Evolutionary conservation across 2,888 invertebrate genomes (phyloP).

Genomic region (Caenorhabditis wallacei): DNA sequence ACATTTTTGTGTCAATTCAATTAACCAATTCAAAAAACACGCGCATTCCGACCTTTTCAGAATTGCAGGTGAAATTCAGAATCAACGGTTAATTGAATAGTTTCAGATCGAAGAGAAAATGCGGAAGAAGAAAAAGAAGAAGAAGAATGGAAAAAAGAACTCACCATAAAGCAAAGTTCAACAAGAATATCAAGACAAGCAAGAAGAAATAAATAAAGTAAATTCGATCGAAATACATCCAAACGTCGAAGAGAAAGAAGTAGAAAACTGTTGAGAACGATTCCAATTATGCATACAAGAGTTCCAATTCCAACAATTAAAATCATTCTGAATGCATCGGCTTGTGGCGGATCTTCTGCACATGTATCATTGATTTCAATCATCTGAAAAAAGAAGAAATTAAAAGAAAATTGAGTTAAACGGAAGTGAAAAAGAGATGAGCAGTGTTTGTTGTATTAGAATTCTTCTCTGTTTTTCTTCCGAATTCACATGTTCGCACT

Average conservation of each 20-base stretch:
- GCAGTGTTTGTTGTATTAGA: conserved; percentile 6
- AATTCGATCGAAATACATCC: conserved; percentile 64
- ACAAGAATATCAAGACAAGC: conserved; percentile 74
- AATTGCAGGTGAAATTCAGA: conserved; percentile 35
- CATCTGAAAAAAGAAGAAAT: conserved; percentile 63
- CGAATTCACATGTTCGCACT: conserved; percentile 41
- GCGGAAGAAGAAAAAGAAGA: conserved; percentile 4
- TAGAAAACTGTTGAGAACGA: conserved; percentile 70
- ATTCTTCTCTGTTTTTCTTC: conserved; percentile 34
- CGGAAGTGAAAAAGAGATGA: not conserved
- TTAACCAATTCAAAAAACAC: conserved; percentile 29
- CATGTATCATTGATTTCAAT: conserved; percentile 66
- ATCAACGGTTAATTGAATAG: conserved; percentile 49
- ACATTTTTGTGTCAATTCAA: conserved; percentile 29
- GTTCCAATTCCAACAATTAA: conserved; percentile 67
- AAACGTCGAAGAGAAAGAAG: conserved; percentile 68
- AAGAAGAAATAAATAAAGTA: conserved; percentile 71
- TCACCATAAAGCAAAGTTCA: conserved; percentile 75
- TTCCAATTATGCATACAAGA: conserved; percentile 59
- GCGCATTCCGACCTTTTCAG: not conserved
- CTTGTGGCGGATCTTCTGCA: conserved; percentile 62
- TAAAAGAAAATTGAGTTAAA: not conserved
- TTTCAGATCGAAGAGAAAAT: conserved; percentile 14
- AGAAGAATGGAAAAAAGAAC: conserved; percentile 29
- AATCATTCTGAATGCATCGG: conserved; percentile 67